Evolutionary conservation across 1,140 invertebrate species (phyloP).

Genomic region (Hyphantria cunea): DNA sequence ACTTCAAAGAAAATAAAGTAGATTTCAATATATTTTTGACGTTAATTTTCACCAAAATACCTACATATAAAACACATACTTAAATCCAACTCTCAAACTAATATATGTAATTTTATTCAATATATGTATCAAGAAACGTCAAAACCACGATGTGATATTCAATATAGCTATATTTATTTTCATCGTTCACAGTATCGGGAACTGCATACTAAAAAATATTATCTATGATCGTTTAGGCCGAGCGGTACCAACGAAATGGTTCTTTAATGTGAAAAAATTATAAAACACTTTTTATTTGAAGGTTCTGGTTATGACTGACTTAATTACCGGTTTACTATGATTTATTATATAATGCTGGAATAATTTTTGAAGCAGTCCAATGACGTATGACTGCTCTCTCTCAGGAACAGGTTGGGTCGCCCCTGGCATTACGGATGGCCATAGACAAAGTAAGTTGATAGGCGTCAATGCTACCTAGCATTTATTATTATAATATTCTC

Average conservation of each 20-base stretch:
- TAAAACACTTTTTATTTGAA: slow-evolving; percentile 68
- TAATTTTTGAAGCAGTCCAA: slow-evolving; percentile 71
- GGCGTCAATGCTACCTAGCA: background rate
- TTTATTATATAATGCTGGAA: slow-evolving; percentile 77
- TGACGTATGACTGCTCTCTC: slow-evolving; percentile 70
- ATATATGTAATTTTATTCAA: background rate
- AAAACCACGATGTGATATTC: slow-evolving; percentile 13
- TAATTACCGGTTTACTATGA: slow-evolving; percentile 80
- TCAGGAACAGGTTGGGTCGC: slow-evolving; percentile 63
- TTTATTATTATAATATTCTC: background rate
- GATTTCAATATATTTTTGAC: no score
- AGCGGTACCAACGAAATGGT: slow-evolving; percentile 60
- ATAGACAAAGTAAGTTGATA: slow-evolving; percentile 7
- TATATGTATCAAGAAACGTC: no score
- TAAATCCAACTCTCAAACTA: no score
- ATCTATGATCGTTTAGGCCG: slow-evolving; percentile 70
- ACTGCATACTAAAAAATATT: slow-evolving; percentile 42
- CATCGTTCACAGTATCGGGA: slow-evolving; percentile 32
- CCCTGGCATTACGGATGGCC: slow-evolving; percentile 58
- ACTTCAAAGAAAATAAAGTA: no score
- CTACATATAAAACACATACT: no score
- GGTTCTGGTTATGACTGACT: slow-evolving; percentile 75
- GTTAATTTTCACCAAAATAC: no score
- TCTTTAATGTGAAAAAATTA: slow-evolving; percentile 79
- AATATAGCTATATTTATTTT: slow-evolving; percentile 25